phyloP scores from a whole-genome alignment of 1,140 invertebrate species.

The Zaprionus gabonicus region DNA sequence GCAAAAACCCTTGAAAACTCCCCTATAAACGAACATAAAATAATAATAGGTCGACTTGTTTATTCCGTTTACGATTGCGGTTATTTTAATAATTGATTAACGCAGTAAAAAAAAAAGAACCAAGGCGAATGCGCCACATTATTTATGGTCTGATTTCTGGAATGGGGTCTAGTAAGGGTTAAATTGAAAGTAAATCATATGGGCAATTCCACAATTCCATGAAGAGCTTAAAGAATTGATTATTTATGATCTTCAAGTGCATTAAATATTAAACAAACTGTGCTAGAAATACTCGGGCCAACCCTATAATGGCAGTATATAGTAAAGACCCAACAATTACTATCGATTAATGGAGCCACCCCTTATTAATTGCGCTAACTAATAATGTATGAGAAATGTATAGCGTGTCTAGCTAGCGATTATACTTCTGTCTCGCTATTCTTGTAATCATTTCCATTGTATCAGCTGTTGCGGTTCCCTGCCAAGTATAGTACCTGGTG shows the following conservation, averaged over 20 bases:
- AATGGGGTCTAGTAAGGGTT: not conserved
- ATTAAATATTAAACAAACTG: not conserved
- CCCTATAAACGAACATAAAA: not conserved
- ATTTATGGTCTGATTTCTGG: not conserved
- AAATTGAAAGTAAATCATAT: not conserved
- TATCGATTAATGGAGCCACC: not conserved
- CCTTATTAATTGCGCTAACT: not conserved
- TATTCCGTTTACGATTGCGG: not conserved
- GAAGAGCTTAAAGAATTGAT: too few relatives aligned
- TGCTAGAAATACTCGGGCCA: not conserved
- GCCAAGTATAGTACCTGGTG: not conserved
- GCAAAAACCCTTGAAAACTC: not conserved
- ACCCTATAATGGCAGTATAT: not conserved
- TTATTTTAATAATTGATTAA: constrained; percentile 2
- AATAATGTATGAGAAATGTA: not conserved
- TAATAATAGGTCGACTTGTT: not conserved
- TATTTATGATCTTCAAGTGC: too few relatives aligned
- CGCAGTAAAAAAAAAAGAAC: not conserved
- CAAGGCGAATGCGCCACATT: not conserved
- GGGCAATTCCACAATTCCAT: not conserved
- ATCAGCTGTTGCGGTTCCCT: not conserved
- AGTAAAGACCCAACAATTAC: not conserved
- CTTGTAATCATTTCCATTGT: not conserved
- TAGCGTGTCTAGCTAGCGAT: not conserved
- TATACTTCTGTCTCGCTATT: not conserved